Conservation (phyloP, 1,140 invertebrate species). For the Calephelis virginiensis region DNA sequence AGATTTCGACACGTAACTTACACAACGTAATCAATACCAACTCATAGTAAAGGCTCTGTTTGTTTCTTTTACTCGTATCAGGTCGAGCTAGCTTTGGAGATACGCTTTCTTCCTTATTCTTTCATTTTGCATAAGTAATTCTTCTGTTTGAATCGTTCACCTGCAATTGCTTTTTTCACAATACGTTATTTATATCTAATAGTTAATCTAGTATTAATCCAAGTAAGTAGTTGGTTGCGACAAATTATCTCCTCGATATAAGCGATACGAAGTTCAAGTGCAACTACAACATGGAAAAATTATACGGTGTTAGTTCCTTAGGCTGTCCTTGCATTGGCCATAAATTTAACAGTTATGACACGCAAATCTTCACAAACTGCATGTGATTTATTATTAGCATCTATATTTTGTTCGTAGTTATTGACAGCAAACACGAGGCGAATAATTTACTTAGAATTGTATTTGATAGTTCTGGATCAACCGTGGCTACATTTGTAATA, state of each 20-base stretch:
- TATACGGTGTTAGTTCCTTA: constrained; percentile 42
- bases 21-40: too few species aligned
- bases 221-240: neutral
- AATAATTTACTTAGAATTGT: constrained; percentile 47
- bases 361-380: constrained; percentile 67
- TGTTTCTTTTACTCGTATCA: too few species aligned
- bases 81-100: too few species aligned
- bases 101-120: too few species aligned
- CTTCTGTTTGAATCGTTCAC: too few species aligned
- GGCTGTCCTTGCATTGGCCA: constrained; percentile 57
- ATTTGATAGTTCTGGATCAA: constrained; percentile 37
- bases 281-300: constrained; percentile 15
- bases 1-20: too few species aligned
- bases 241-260: neutral
- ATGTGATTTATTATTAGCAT: constrained; percentile 49
- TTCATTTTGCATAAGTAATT: too few species aligned
- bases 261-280: neutral
- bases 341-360: constrained; percentile 64
- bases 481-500: constrained; percentile 38
- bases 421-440: constrained; percentile 42
- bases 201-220: neutral
- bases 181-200: neutral
- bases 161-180: too few species aligned
- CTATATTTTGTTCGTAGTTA: too few species aligned
- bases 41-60: too few species aligned